Evolutionary conservation across 2,888 invertebrate species (phyloP), one percentile per base, ranked within the genome.

Genomic region (Tenthredo scrophulariae): DNA sequence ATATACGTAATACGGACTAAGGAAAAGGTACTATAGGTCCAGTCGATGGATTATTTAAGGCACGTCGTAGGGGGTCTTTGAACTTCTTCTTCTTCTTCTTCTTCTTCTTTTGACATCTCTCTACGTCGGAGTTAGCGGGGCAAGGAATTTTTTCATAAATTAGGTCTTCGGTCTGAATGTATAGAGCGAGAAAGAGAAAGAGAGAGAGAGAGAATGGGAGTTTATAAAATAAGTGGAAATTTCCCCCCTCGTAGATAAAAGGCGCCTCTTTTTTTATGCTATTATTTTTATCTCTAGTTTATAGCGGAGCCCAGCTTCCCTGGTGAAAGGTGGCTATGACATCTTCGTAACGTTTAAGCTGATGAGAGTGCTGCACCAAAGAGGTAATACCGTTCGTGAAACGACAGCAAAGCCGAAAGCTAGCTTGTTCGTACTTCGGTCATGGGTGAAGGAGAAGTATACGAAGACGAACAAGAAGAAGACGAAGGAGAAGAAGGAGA

Each of bases 261-360:
- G 62, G 62, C 37, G 70, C 70, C 29, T 70, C 37, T 18, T 70
- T 74, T 72, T 26, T 74, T n/a, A 13, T 13, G 22, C 74, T 22
- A 15, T 29, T 33, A 18, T 26, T 67, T 67, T 74, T 40, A 22
- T 74, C 40, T n/a, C 18, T n/a, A 40, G 74, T 9, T 43, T 29
- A 70, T 37, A 70, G 70, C 62, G 37, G 26, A 62, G 62, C 62
- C 22, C 22, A 13, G 62, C 26, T 62, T 26, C 22, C 9, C 26
- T 29, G 62, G 26, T 62, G 62, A 67, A 67, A 67, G 67, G 33
- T 33, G 29, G 29, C 33, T 67, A 33, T 67, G 67, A 33, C 67
- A 67, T 67, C 67, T 67, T 33, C 15, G 67, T 67, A 67, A 67
- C 67, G 67, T 67, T 67, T 67, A 67, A 67, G 67, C 67, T 67